Percentiles rank a stretch among this genome's conserved stretches.
Conservation (phyloP, 1,140 invertebrate species). For the Hypsibius dujardini region DNA sequence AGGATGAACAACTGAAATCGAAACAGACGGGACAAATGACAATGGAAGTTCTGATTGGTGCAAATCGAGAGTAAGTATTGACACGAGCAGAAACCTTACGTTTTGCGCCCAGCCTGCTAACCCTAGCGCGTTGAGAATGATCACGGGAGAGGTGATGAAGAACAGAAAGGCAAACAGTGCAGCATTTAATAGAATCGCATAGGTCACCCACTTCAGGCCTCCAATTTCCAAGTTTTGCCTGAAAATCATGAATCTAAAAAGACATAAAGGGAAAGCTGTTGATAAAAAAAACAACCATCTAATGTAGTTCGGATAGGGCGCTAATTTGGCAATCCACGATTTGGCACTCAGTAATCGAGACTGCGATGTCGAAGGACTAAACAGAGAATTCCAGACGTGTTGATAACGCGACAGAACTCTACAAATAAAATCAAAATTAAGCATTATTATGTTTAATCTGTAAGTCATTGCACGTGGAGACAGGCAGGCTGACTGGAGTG, state of each 20-base stretch:
- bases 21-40: not conserved
- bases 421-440: not conserved
- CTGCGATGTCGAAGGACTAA: not conserved
- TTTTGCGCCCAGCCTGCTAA: not conserved
- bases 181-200: not conserved
- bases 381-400: not conserved
- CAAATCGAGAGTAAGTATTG: not conserved
- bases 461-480: too few relatives aligned
- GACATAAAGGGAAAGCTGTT: not conserved
- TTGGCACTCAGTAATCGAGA: not conserved
- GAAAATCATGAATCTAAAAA: not conserved
- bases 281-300: not conserved
- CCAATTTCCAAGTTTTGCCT: conserved; percentile 7
- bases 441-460: too few relatives aligned
- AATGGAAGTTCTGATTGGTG: not conserved
- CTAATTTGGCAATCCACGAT: not conserved
- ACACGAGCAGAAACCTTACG: not conserved
- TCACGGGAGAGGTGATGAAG: not conserved
- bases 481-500: too few relatives aligned
- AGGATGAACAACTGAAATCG: not conserved
- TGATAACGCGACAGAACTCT: not conserved
- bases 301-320: not conserved
- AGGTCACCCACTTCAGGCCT: not conserved
- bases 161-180: not conserved
- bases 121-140: not conserved